Base-by-base conservation (phyloP, 2,888 invertebrate species). In the Drosophila fulvimacula region DNA sequence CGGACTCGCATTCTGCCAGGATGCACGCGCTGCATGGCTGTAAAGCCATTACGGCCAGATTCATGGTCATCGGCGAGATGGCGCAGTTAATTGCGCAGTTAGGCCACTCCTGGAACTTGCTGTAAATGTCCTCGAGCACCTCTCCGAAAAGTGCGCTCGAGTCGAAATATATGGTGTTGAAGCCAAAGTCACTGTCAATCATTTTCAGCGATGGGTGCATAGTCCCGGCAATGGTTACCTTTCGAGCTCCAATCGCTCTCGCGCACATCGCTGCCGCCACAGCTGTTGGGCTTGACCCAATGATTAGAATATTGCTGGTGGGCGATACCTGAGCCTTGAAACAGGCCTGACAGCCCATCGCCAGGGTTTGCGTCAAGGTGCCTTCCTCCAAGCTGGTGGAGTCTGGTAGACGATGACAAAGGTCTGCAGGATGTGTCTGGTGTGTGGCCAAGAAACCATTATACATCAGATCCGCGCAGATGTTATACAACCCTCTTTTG, bases 401-500 rank as follows among this genome's bases (percentile, higher is more conserved):
- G 4, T 65, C 63, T 6, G 89, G 88, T 15, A 92, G 57, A 17
- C 88, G 90, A 61, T 92, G 89, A 51, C 91, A 92, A 0, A 91
- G 82, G 38, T 90, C 83, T 0, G 88, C 90, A 0, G 91, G 91
- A 58, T 92, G 91, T 0, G 79, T 64, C 44, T 90, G 87, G 56
- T 81, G 85, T 34, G 77, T 90, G 2, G 73, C 67, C n/a, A 92
- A 65, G 19, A 90, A 91, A 1, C 91, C 91, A 24, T 86, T 88
- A 55, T 88, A 91, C 4, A 77, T 67, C 55, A 91, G 68, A 2
- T 87, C 74, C 1, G 72, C 39, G 38, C 92, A 92, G 42, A 92
- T 81, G 60, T 92, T 92, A 67, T 91, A 91, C 0, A 72, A 57
- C 0, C 92, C 92, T 0, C 57, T 66, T 41, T 97, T 97, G 93